These are phyloP conservation scores for Coelopa frigida DNA, from an alignment of 1,140 invertebrate genomes.

Conservation along the genomic window DNA sequence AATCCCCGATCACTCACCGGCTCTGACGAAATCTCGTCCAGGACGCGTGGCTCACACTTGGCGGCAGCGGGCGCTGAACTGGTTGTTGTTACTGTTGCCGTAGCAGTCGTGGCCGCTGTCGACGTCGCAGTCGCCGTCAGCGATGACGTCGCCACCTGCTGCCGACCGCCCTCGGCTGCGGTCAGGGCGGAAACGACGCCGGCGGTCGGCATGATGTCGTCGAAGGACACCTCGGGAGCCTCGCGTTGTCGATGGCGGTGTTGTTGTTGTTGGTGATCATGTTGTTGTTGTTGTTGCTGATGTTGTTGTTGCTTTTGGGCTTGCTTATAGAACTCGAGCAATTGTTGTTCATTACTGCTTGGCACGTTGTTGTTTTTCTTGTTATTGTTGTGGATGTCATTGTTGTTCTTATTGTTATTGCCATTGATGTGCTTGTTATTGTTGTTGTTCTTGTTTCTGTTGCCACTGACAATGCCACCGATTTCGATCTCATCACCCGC, in stretches of 20 bases:
- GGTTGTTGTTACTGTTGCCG: not conserved
- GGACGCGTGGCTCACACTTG: slow-evolving; percentile 37
- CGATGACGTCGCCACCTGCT: slow-evolving; percentile 7
- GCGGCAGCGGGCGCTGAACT: slow-evolving; percentile 12
- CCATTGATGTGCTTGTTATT: not conserved
- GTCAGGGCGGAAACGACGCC: slow-evolving; percentile 27
- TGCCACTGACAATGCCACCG: not conserved
- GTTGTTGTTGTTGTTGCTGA: slow-evolving; percentile 3
- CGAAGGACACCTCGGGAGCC: slow-evolving; percentile 16
- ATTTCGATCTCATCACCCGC: slow-evolving; percentile 2
- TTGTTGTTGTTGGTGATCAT: slow-evolving; percentile 5
- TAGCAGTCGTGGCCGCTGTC: not conserved
- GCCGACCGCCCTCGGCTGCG: slow-evolving; percentile 24
- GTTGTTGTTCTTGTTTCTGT: not conserved
- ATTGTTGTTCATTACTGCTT: slow-evolving; percentile 15
- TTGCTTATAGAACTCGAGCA: slow-evolving; percentile 33
- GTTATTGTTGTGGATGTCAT: no score
- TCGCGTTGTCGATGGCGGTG: slow-evolving; percentile 1
- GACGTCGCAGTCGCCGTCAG: not conserved
- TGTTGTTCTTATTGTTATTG: not conserved
- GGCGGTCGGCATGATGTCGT: slow-evolving; percentile 25
- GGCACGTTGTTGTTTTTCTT: no score
- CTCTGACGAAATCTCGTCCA: slow-evolving; percentile 36
- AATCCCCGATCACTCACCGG: slow-evolving; percentile 29
- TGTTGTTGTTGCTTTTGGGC: slow-evolving; percentile 24